Percentiles rank a stretch among this genome's conserved stretches.
Evolutionary conservation across 1,140 invertebrate genomes (phyloP).

Genomic region (Drosophila asahinai): DNA sequence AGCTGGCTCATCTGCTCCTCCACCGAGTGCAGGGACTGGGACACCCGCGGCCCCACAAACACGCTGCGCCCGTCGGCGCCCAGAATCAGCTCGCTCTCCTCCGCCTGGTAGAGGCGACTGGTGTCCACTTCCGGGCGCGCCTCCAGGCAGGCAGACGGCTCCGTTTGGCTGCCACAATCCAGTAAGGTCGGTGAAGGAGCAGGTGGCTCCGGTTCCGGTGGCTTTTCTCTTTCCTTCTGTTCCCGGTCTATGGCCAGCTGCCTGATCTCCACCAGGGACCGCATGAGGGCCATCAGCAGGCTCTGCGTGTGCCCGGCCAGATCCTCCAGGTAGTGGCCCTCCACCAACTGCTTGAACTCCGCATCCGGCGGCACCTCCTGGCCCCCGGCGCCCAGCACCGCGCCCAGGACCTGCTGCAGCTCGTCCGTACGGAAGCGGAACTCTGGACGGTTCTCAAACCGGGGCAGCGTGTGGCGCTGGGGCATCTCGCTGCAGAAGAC

Average conservation of each 20-base stretch:
- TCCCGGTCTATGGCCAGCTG: background rate
- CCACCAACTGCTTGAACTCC: background rate
- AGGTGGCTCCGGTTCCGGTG: too few relatives aligned
- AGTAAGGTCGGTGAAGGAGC: background rate
- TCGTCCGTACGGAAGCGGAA: slow-evolving; percentile 69
- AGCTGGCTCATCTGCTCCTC: slow-evolving; percentile 37
- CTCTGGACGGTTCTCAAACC: slow-evolving; percentile 51
- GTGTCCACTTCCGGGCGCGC: slow-evolving; percentile 25
- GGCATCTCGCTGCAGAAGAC: slow-evolving; percentile 79
- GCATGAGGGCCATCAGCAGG: slow-evolving; percentile 55
- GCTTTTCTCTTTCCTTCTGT: background rate
- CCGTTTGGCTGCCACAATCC: slow-evolving; percentile 27
- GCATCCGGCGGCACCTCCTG: background rate
- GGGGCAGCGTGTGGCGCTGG: slow-evolving; percentile 64
- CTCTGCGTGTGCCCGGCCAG: slow-evolving; percentile 38
- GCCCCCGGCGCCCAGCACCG: slow-evolving; percentile 34
- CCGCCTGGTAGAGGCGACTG: slow-evolving; percentile 18
- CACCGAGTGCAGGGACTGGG: slow-evolving; percentile 42
- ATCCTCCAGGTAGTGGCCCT: slow-evolving; percentile 42
- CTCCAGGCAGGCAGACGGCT: slow-evolving; percentile 30
- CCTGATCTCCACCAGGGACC: slow-evolving; percentile 40
- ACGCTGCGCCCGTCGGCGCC: slow-evolving; percentile 36
- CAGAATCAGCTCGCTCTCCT: slow-evolving; percentile 30
- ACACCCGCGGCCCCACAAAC: slow-evolving; percentile 50
- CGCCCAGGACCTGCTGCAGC: slow-evolving; percentile 54